Evolutionary conservation across 2,888 invertebrate species (phyloP).

Genomic region (Congeria kusceri): DNA sequence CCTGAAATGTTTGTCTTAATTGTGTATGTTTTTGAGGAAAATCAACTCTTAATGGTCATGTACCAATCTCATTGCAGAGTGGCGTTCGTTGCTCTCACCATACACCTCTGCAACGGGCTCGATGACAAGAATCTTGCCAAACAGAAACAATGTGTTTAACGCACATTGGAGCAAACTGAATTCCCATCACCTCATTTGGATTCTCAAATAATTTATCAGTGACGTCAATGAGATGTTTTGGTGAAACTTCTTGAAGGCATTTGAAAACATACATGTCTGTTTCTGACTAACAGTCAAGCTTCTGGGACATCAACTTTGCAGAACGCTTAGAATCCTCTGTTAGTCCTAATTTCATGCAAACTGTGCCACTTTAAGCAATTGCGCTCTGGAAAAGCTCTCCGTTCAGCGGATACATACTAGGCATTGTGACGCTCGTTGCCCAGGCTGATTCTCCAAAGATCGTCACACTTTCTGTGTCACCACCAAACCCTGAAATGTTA

Average conservation of each 20-base stretch:
- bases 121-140: no score
- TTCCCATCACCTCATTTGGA: background rate
- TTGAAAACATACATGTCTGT: background rate
- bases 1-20: no score
- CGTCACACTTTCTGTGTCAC: slow-evolving; percentile 72
- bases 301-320: slow-evolving; percentile 8
- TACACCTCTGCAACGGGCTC: no score
- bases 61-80: no score
- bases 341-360: background rate
- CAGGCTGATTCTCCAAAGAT: slow-evolving; percentile 79
- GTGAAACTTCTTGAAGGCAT: slow-evolving; percentile 19
- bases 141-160: no score
- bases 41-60: no score
- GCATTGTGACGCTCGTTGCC: slow-evolving; percentile 60
- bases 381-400: slow-evolving; percentile 67
- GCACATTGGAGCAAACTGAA: slow-evolving; percentile 94
- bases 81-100: no score
- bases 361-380: slow-evolving; percentile 75
- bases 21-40: no score
- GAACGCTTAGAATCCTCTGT: background rate
- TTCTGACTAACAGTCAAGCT: slow-evolving; percentile 15
- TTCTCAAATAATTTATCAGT: slow-evolving; percentile 2
- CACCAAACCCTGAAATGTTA: slow-evolving; percentile 88
- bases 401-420: slow-evolving; percentile 71
- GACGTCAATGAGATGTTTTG: slow-evolving; percentile 5